Base-by-base conservation (phyloP, 2,113 vertebrate genomes). In the Excalfactoria chinensis region DNA sequence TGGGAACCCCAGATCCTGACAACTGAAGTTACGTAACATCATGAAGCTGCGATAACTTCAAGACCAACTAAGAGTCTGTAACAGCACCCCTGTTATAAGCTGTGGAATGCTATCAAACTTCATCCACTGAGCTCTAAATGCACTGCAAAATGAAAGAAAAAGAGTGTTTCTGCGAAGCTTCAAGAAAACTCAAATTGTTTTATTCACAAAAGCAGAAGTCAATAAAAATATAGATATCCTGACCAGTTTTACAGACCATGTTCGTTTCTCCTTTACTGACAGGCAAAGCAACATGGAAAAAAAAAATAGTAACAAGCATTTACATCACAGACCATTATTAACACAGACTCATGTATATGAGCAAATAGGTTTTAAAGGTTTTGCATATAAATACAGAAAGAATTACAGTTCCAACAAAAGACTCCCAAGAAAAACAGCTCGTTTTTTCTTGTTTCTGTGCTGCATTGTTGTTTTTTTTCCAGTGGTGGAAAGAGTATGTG, bases 161-260 rank as follows among this genome's bases (percentile, higher is more conserved):
- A 34, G 23, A 88, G 21, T 67, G 40, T 91, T 94, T 91, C 69
- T 84, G 73, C 62, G 76, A 76, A 88, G 43, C 67, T 86, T 86
- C 86, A 82, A 93, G 93, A 95, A 95, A 95, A 95, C 90, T 94
- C 89, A 93, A 96, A 94, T 74, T 75, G 77, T 95, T 97, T 95
- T 96, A 94, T 94, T 96, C 92, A 95, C 90, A 97, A 97, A 96
- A 95, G 94, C 95, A 77, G 30, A 95, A 92, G 75, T 96, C 89
- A 91, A 95, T 96, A 96, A 96, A 96, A 96, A 96, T 96, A 96
- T 86, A 96, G 85, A 88, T 93, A 95, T 91, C 95, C 95, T 94
- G 82, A 89, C 88, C 89, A 91, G 82, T 95, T 89, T 94, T 91
- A 96, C 93, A 95, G 75, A 93, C 64, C 82, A 88, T 1, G 37